These are phyloP conservation scores for Erethizon dorsatum DNA, from an alignment of 2,797 vertebrate genomes.

Conservation along the genomic window DNA sequence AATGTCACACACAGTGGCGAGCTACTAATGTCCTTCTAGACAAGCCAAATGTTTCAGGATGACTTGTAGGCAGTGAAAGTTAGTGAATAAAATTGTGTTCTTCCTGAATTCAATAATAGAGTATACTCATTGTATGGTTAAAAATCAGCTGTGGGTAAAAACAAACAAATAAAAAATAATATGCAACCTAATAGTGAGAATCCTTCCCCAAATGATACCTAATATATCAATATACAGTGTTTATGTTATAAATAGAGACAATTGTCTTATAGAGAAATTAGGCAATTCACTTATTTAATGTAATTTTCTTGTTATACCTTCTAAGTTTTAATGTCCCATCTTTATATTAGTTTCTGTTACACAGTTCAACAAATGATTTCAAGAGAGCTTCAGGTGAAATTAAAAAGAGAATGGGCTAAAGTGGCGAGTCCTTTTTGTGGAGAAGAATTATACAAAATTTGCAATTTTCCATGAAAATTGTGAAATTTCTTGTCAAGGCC, in stretches of 20 bases:
- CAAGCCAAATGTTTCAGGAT: conserved; percentile 9
- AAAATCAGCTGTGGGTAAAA: neutral
- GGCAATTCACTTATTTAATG: neutral
- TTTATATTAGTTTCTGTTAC: conserved; percentile 49
- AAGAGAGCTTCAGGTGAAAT: conserved; percentile 8
- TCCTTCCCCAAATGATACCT: neutral
- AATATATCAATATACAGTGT: neutral
- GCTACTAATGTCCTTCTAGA: neutral
- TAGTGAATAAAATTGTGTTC: conserved; percentile 7
- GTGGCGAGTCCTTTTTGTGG: neutral
- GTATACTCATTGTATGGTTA: conserved; percentile 25
- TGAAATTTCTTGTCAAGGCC: conserved; percentile 27
- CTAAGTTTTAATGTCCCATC: neutral
- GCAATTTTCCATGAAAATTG: conserved; percentile 49
- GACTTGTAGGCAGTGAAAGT: neutral
- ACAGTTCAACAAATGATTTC: neutral
- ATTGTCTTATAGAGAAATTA: neutral
- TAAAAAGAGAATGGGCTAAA: conserved; percentile 57
- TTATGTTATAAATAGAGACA: neutral
- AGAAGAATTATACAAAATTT: conserved; percentile 38
- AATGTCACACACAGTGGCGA: conserved; percentile 29
- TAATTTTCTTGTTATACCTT: conserved; percentile 5
- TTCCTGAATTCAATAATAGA: conserved; percentile 24
- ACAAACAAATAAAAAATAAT: neutral
- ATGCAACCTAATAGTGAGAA: neutral